phyloP scores from a whole-genome alignment of 2,113 vertebrate genomes.

The Lagopus leucura region DNA sequence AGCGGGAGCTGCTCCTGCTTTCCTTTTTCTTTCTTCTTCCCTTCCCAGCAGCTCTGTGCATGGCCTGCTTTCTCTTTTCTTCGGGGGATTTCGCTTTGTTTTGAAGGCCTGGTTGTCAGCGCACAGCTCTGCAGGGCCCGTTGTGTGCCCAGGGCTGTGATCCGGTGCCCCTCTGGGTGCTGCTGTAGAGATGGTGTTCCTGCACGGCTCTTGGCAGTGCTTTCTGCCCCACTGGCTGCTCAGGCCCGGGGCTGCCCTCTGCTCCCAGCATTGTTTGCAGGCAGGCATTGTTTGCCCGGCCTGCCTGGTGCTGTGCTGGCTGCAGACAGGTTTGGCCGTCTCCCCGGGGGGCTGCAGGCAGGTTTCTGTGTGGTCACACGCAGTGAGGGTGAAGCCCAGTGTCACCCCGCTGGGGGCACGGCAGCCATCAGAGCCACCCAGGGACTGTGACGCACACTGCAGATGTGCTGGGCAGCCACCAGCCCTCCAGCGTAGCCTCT shows the following conservation, averaged over 20 bases:
- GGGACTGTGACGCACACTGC: background rate
- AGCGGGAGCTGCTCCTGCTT: background rate
- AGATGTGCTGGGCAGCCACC: background rate
- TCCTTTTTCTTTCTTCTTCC: background rate
- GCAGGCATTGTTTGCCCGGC: background rate
- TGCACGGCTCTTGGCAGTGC: background rate
- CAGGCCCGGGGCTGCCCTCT: background rate
- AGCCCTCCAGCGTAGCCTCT: fast-evolving
- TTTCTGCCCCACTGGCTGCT: background rate
- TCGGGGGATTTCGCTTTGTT: background rate
- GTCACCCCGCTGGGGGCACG: background rate
- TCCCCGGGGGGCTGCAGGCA: background rate
- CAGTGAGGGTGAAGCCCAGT: background rate
- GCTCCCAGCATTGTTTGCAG: constrained; percentile 39
- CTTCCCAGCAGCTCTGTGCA: background rate
- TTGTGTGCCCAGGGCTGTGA: background rate
- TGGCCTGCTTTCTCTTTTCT: background rate
- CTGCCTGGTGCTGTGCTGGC: fast-evolving
- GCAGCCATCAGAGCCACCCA: background rate
- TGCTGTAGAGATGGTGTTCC: background rate
- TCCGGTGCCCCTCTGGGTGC: no score
- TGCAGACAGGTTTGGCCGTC: background rate
- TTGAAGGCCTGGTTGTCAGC: background rate
- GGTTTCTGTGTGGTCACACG: background rate
- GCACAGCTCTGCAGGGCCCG: background rate